Conservation (phyloP, 2,797 vertebrate species). For the Alfaro cultratus region DNA sequence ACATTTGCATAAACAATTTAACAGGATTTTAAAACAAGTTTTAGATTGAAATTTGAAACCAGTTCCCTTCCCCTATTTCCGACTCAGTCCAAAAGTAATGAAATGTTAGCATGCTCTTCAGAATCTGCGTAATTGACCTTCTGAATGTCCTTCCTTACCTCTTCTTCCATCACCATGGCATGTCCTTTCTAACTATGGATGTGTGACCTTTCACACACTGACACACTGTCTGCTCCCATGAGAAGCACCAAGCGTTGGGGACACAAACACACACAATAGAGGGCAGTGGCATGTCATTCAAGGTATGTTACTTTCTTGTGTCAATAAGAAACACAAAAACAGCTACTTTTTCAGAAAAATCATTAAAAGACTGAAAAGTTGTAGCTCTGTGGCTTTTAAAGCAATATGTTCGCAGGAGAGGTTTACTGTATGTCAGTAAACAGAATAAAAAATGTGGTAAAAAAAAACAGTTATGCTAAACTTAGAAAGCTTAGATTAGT, state of each 20-base stretch:
- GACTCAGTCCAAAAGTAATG: not conserved
- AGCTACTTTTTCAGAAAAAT: not conserved
- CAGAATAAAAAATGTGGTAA: not conserved
- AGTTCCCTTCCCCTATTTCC: not conserved
- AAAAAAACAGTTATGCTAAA: not conserved
- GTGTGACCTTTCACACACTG: constrained; percentile 70
- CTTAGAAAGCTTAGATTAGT: not conserved
- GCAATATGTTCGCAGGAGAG: not conserved
- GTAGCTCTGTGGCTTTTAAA: not conserved
- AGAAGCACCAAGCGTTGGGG: constrained; percentile 33
- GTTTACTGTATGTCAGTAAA: not conserved
- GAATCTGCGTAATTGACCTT: constrained; percentile 36
- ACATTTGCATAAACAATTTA: not conserved
- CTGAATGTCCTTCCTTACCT: not conserved
- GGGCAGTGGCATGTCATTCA: not conserved
- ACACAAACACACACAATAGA: constrained; percentile 29
- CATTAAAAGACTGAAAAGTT: not conserved
- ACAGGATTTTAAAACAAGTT: no score
- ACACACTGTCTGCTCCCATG: constrained; percentile 53
- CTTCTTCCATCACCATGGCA: constrained; percentile 4
- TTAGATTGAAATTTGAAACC: not conserved
- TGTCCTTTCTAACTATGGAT: constrained; percentile 8
- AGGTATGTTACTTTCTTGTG: not conserved
- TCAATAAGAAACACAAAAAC: not conserved
- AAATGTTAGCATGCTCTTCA: not conserved